These are phyloP conservation scores for Catharus bicknelli DNA, from an alignment of 2,113 vertebrate genomes.

Conservation along the genomic window DNA sequence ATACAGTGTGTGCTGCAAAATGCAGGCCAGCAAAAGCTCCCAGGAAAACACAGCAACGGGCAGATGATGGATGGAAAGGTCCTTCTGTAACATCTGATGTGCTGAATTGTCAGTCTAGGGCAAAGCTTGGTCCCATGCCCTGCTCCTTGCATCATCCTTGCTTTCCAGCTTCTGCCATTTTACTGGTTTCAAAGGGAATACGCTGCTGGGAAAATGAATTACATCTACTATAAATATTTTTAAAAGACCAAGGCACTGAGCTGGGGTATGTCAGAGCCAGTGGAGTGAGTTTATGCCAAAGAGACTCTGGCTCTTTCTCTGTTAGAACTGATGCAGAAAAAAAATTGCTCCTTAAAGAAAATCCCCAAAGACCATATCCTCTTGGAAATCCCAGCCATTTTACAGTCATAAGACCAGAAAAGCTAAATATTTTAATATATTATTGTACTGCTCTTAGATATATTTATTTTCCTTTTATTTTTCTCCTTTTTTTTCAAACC, in stretches of 20 bases:
- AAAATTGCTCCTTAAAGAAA: background rate
- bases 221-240: conserved; percentile 31
- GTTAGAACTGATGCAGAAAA: background rate
- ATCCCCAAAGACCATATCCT: background rate
- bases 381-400: background rate
- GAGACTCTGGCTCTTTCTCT: background rate
- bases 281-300: background rate
- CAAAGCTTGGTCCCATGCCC: background rate
- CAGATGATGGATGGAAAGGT: background rate
- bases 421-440: conserved; percentile 24
- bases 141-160: background rate
- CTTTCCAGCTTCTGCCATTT: conserved; percentile 13
- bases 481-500: background rate
- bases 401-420: background rate
- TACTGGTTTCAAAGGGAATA: conserved; percentile 14
- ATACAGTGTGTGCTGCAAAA: background rate
- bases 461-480: background rate
- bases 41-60: background rate
- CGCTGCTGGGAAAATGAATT: conserved; percentile 26
- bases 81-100: background rate
- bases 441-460: background rate
- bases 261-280: background rate
- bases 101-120: background rate
- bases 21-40: background rate
- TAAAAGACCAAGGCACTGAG: background rate